Evolutionary conservation across 2,797 vertebrate genomes (phyloP).

Genomic region (Mallotus villosus): DNA sequence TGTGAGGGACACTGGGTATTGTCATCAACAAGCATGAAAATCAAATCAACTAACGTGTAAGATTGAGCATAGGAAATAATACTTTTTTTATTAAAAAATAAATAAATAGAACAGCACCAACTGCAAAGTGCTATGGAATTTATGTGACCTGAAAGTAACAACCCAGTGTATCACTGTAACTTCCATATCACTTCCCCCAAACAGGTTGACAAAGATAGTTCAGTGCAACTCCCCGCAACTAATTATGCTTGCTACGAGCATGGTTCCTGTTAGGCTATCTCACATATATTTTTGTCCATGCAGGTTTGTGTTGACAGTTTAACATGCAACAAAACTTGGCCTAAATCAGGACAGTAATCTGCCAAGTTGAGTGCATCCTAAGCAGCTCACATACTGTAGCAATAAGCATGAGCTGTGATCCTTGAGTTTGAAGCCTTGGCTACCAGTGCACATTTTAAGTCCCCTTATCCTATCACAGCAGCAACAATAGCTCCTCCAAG

Average conservation of each 20-base stretch:
- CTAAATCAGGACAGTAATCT: conserved; percentile 6
- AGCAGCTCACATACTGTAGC: conserved; percentile 51
- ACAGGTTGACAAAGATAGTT: no score
- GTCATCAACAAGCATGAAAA: no score
- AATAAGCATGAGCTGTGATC: conserved; percentile 28
- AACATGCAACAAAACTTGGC: neutral
- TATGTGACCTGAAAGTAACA: neutral
- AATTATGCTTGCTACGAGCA: no score
- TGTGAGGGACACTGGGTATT: neutral
- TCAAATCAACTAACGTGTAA: neutral
- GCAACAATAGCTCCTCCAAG: conserved; percentile 21
- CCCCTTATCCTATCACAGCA: conserved; percentile 55
- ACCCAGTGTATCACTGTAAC: no score
- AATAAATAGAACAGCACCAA: neutral
- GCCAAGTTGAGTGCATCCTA: conserved; percentile 36
- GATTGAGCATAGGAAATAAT: neutral
- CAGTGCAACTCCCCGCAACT: no score
- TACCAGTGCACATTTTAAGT: conserved; percentile 51
- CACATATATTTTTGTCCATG: no score
- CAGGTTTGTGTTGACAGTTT: neutral
- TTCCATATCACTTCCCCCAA: neutral
- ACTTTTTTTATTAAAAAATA: no score
- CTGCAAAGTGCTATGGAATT: neutral
- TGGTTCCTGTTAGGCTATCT: neutral
- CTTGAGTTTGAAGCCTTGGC: conserved; percentile 35